A percentile compares a stretch with the other conserved stretches of the same genome.
Conservation (phyloP, 2,888 invertebrate genomes). For the Limenitis camilla region DNA sequence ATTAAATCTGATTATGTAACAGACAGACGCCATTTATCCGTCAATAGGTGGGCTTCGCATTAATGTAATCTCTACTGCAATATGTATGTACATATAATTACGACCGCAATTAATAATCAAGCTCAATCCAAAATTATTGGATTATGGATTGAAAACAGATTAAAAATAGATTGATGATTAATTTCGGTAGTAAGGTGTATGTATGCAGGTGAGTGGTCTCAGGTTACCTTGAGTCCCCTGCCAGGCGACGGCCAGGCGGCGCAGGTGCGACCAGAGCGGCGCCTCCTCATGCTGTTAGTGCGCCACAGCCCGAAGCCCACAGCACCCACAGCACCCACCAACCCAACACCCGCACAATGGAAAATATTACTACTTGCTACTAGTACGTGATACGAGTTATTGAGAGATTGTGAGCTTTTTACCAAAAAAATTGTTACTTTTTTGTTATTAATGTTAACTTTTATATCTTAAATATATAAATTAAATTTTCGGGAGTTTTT, state of each 20-base stretch:
- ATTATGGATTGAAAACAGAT: too few species aligned
- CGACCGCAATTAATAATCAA: too few species aligned
- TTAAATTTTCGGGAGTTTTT: too few species aligned
- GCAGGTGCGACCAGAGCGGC: constrained; percentile 68
- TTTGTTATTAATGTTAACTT: neutral
- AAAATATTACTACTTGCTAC: constrained; percentile 6
- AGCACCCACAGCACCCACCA: too few species aligned
- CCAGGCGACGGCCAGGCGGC: constrained; percentile 55
- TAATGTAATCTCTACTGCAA: too few species aligned
- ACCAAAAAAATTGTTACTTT: neutral
- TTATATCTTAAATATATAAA: neutral
- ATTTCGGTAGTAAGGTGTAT: too few species aligned
- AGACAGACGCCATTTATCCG: too few species aligned
- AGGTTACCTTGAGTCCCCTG: constrained; percentile 46
- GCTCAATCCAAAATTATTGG: too few species aligned
- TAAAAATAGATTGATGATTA: too few species aligned
- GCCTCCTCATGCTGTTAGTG: constrained; percentile 79
- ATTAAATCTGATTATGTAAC: too few species aligned
- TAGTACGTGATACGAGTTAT: neutral
- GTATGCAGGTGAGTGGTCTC: neutral
- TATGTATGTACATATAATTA: too few species aligned
- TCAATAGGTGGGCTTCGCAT: too few species aligned
- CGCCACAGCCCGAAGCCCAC: constrained; percentile 25
- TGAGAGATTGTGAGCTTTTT: constrained; percentile 4
- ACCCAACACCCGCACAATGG: neutral